These are phyloP conservation scores for Polyommatus iphigenia DNA, from an alignment of 2,888 invertebrate genomes.

Conservation along the genomic window DNA sequence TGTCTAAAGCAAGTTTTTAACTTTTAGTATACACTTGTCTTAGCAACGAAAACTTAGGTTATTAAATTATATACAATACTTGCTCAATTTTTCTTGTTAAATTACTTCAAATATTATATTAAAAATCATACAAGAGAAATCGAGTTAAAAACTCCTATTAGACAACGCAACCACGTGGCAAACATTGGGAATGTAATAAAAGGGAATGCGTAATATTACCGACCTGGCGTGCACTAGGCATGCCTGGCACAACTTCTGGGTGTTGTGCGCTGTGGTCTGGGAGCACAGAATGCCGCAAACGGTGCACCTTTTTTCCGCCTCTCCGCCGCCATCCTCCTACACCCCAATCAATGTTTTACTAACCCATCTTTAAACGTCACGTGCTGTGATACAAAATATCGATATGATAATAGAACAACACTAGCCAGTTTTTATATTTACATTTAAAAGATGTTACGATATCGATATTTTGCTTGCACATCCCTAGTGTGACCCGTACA, in stretches of 20 bases:
- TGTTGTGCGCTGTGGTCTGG: constrained; percentile 75
- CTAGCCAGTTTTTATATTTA: not conserved
- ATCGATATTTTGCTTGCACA: constrained; percentile 27
- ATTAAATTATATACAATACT: not conserved
- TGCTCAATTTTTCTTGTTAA: not conserved
- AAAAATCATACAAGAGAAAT: not conserved
- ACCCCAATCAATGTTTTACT: constrained; percentile 74
- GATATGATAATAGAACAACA: not conserved
- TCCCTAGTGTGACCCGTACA: constrained; percentile 55
- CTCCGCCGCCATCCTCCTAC: constrained; percentile 75
- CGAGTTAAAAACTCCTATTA: constrained; percentile 23
- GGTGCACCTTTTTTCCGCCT: constrained; percentile 73
- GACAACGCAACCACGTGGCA: constrained; percentile 2
- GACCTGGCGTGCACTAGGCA: constrained; percentile 82
- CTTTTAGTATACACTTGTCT: not conserved
- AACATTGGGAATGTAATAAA: constrained; percentile 11
- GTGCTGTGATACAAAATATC: constrained; percentile 26
- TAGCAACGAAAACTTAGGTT: not conserved
- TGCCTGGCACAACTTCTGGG: constrained; percentile 79
- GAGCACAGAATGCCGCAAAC: constrained; percentile 78
- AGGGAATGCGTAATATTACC: constrained; percentile 53
- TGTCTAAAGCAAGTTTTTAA: constrained; percentile 29
- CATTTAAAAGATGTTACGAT: not conserved
- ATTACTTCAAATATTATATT: not conserved
- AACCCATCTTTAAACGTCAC: constrained; percentile 49